These are phyloP conservation scores for Alectoris magna DNA, from an alignment of 2,797 vertebrate species.

Conservation along the genomic window DNA sequence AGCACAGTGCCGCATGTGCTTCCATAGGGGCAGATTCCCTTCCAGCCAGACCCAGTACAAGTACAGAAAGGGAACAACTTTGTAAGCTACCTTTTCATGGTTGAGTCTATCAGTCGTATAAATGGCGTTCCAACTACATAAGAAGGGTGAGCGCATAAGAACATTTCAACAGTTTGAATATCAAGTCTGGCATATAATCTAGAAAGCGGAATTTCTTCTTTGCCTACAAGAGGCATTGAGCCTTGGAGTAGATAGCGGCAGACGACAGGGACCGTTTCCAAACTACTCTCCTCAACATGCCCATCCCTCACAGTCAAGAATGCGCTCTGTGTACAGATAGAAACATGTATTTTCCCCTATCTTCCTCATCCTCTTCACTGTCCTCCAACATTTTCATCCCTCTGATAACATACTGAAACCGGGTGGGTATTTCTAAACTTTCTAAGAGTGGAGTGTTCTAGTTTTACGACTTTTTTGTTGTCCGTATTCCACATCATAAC, in stretches of 20 bases:
- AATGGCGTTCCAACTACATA: neutral
- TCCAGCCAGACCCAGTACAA: neutral
- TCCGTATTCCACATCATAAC: too few species aligned
- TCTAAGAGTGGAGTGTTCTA: too few species aligned
- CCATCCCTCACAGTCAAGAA: neutral
- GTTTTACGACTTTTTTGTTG: too few species aligned
- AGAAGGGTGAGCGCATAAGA: neutral
- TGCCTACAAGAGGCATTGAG: neutral
- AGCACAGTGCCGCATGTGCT: neutral
- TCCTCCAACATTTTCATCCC: neutral
- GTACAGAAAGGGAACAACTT: neutral
- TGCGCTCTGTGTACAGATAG: neutral
- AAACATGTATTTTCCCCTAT: neutral
- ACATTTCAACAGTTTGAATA: neutral
- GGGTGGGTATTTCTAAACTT: too few species aligned
- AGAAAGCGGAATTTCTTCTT: neutral
- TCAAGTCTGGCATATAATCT: neutral
- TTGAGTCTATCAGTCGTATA: too few species aligned
- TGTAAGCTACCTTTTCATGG: too few species aligned
- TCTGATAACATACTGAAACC: neutral
- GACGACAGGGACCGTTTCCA: neutral
- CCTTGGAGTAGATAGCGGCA: neutral
- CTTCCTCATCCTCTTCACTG: neutral
- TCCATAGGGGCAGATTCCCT: neutral
- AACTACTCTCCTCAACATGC: neutral